Evolutionary conservation across 2,113 vertebrate genomes (phyloP).

Genomic region (Oriolus oriolus): DNA sequence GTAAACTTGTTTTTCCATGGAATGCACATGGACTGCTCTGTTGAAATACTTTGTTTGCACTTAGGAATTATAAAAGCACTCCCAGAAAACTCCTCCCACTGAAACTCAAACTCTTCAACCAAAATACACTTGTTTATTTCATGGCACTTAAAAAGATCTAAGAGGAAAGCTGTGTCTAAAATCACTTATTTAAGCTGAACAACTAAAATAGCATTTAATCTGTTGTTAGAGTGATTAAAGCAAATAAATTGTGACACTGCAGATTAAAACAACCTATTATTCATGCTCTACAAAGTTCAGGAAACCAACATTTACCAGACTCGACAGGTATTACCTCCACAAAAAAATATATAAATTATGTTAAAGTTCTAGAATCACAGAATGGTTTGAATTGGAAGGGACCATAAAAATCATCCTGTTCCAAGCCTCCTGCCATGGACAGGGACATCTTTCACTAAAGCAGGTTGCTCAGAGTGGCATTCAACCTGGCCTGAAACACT

Average conservation of each 20-base stretch:
- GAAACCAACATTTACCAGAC: not conserved
- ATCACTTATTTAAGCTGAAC: not conserved
- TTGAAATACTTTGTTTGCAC: not conserved
- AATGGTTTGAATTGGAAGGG: not conserved
- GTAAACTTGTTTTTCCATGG: not conserved
- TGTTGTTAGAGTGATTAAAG: not conserved
- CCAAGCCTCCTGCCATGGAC: not conserved
- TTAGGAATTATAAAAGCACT: not conserved
- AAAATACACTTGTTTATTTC: not conserved
- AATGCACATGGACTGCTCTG: not conserved
- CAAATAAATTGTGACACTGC: not conserved
- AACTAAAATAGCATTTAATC: not conserved
- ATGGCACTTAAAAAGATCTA: not conserved
- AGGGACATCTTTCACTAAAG: not conserved
- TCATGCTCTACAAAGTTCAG: not conserved
- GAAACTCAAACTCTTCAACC: not conserved
- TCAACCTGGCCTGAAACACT: not conserved
- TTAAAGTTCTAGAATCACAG: not conserved
- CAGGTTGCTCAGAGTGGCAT: not conserved
- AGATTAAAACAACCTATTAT: not conserved
- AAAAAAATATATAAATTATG: not conserved
- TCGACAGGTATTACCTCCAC: not conserved
- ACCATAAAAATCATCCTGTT: not conserved
- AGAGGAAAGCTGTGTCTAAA: not conserved
- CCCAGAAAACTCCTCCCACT: not conserved